A percentile compares a stretch with the other conserved stretches of the same genome.
Evolutionary conservation across 2,888 invertebrate species (phyloP).

Genomic region (Acronicta alni): DNA sequence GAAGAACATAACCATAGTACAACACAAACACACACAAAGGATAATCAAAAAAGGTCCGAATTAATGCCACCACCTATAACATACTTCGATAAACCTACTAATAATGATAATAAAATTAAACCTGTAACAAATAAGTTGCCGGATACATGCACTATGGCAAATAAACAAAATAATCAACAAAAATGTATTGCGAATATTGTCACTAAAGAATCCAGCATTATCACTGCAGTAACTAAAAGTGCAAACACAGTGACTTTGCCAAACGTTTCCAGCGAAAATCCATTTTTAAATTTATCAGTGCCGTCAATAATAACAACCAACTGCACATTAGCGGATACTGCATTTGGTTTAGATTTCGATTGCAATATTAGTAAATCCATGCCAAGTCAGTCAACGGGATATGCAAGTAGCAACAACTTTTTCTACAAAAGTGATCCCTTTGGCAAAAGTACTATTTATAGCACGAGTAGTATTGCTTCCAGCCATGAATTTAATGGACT

Average conservation of each 20-base stretch:
- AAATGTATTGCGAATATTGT: slow-evolving; percentile 68
- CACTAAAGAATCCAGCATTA: slow-evolving; percentile 59
- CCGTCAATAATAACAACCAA: slow-evolving; percentile 77
- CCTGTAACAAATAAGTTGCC: slow-evolving; percentile 58
- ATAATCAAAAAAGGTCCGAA: slow-evolving; percentile 67
- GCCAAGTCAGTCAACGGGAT: slow-evolving; percentile 71
- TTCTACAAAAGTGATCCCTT: slow-evolving; percentile 85
- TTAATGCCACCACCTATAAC: slow-evolving; percentile 59
- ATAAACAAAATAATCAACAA: slow-evolving; percentile 67
- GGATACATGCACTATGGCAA: slow-evolving; percentile 47
- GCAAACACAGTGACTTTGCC: slow-evolving; percentile 57
- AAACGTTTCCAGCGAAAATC: slow-evolving; percentile 75
- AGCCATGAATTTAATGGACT: slow-evolving; percentile 83
- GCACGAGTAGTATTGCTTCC: slow-evolving; percentile 83
- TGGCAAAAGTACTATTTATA: slow-evolving; percentile 82
- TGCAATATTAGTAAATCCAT: slow-evolving; percentile 77
- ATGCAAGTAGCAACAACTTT: slow-evolving; percentile 74
- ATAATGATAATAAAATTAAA: slow-evolving; percentile 62
- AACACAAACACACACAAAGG: slow-evolving; percentile 63
- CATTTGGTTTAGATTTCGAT: slow-evolving; percentile 82
- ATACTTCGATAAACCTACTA: slow-evolving; percentile 71
- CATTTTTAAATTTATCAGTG: slow-evolving; percentile 80
- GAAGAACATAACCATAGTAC: slow-evolving; percentile 72
- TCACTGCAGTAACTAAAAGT: slow-evolving; percentile 59
- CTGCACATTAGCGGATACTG: slow-evolving; percentile 72